Base-by-base conservation (phyloP, 2,888 invertebrate genomes). In the Eudemis profundana region DNA sequence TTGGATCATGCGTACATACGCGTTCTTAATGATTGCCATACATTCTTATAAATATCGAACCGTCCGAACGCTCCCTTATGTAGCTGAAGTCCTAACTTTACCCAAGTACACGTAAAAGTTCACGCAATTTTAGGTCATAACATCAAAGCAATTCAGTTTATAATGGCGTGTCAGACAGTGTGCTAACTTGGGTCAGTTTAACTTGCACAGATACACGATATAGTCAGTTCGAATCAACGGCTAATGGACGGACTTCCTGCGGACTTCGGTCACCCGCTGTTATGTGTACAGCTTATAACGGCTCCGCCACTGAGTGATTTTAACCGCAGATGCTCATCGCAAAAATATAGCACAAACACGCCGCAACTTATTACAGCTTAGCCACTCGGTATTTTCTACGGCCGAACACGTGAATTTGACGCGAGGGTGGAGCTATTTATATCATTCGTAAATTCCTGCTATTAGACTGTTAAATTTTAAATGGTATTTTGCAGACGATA, bases 161-260 rank as follows among this genome's bases (percentile, higher is more conserved):
- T 3, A 4, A 5, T 23, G 5, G 8, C 7, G 33, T 10, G 7
- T 2, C 8, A 33, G 8, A 33, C 33, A 33, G 33, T 33, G 10
- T 8, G 2, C 10, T 2, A 10, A 27, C 27, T 27, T 27, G 0
- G 4, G 7, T 27, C 27, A 27, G 27, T 27, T n/a, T n/a, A n/a
- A n/a, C n/a, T n/a, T n/a, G n/a, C n/a, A n/a, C n/a, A 27, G 27
- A 1, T 27, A 27, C 27, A 4, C 7, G 7, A 5, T 27, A 33
- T 10, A 8, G 12, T 33, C 19, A 56, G 60, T 56, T 69, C 76
- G 74, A 81, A 82, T 81, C 76, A 78, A 70, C 74, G 10, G 74
- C 74, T 82, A 85, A 85, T 84, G 74, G 78, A 73, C 61, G 50
- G 65, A 71, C 80, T 76, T 83, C 81, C 82, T 74, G 75, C 38